Evolutionary conservation across 2,888 invertebrate genomes (phyloP), one percentile per base, ranked within the genome.

Genomic region (Drosophila merina): DNA sequence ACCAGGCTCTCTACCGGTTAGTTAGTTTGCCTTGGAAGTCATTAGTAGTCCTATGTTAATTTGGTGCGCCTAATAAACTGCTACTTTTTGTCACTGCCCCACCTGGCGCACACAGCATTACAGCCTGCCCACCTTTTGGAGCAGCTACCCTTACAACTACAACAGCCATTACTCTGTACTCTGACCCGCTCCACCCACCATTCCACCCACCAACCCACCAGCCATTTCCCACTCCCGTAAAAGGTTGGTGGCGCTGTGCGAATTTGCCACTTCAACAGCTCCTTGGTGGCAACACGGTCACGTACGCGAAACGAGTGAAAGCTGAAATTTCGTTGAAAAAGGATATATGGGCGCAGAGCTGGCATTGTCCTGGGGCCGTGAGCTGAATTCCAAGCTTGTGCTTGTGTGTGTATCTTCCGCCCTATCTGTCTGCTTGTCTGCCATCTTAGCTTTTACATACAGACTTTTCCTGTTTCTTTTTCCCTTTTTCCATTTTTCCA

Each of bases 221-320:
- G n/a, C 59, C 26, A 45, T 9, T 12, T 30, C 31, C 48, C 6
- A 12, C 9, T 25, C 55, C 55, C 26, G 49, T 28, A 14, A 57
- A 38, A 30, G 45, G 62, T 31, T 57, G 72, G 58, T 55, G 58
- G 56, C 58, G 40, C 70, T 70, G 50, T 56, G 64, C 72, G 88
- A 90, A 90, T 90, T 90, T 90, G 90, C 89, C 90, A 90, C 90
- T 90, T 90, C 90, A 90, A 90, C 90, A 90, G 90, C 90, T 90
- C 89, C 90, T 90, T 89, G 86, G 89, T 79, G 90, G 88, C 82
- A 84, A 76, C 79, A 75, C 82, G 69, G 82, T 76, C 88, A 86
- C 85, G 88, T 88, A 71, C 79, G 76, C 76, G 70, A 59, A 66
- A 71, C 81, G 67, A 86, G 87, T 81, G 81, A 81, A 81, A 81